Percentiles rank a stretch among this genome's conserved stretches.
phyloP scores from a whole-genome alignment of 1,140 invertebrate genomes.

The Drosophila parvula region DNA sequence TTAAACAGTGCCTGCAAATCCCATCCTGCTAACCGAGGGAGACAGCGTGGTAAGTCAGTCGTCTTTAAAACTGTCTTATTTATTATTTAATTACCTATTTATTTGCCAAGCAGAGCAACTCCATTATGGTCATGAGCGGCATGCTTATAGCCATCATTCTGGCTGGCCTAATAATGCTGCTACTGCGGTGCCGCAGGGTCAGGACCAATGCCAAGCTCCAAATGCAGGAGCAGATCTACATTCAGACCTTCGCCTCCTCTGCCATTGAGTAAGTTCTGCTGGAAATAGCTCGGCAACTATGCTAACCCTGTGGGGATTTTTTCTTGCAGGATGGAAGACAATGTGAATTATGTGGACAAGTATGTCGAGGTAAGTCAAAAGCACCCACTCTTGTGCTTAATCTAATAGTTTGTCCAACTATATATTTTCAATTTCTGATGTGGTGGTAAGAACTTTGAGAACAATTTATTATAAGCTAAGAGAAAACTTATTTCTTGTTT shows the following conservation, averaged over 20 bases:
- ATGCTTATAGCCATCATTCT: conserved; percentile 57
- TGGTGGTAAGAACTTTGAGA: background rate
- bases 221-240: conserved; percentile 64
- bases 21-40: conserved; percentile 39
- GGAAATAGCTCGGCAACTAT: background rate
- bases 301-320: background rate
- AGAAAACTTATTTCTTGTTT: too few relatives aligned
- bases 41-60: conserved; percentile 52
- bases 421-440: background rate
- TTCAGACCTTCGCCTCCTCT: conserved; percentile 58
- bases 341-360: conserved; percentile 79
- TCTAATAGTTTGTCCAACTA: background rate
- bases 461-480: too few relatives aligned
- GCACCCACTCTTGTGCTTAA: background rate
- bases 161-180: conserved; percentile 36
- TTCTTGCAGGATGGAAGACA: conserved; percentile 72
- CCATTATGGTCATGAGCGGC: conserved; percentile 53
- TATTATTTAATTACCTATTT: background rate
- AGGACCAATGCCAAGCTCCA: conserved; percentile 48
- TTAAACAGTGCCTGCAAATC: conserved; percentile 49
- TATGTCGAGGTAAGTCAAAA: conserved; percentile 66
- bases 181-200: conserved; percentile 40
- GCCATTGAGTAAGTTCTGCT: conserved; percentile 55
- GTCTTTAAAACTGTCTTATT: background rate
- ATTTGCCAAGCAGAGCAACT: conserved; percentile 44